Evolutionary conservation across 2,888 invertebrate species (phyloP).

Genomic region (Athripsodes cinereus): DNA sequence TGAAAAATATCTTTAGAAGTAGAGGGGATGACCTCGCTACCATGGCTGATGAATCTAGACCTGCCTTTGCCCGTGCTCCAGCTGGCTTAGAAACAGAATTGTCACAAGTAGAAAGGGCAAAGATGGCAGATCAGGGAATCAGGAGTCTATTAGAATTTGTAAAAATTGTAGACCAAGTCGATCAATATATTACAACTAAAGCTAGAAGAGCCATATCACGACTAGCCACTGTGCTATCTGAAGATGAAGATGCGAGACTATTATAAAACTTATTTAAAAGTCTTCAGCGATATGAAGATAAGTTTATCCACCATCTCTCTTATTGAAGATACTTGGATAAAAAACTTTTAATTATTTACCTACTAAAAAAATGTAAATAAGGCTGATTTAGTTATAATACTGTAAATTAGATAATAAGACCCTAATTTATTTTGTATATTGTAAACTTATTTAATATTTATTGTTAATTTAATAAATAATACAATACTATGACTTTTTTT

Average conservation of each 20-base stretch:
- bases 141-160: slow-evolving; percentile 22
- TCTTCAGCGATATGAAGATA: too few relatives aligned
- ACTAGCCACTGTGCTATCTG: slow-evolving; percentile 15
- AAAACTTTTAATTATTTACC: too few relatives aligned
- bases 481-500: too few relatives aligned
- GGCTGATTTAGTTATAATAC: too few relatives aligned
- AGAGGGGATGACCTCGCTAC: slow-evolving; percentile 5
- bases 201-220: slow-evolving; percentile 18
- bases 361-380: too few relatives aligned
- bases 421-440: too few relatives aligned
- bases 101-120: slow-evolving; percentile 5
- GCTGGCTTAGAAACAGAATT: background rate
- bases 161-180: slow-evolving; percentile 21
- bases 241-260: slow-evolving; percentile 7
- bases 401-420: too few relatives aligned
- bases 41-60: slow-evolving; percentile 10
- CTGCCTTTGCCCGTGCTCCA: slow-evolving; percentile 11
- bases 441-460: too few relatives aligned
- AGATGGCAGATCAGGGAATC: slow-evolving; percentile 17
- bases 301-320: too few relatives aligned
- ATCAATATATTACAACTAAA: slow-evolving; percentile 20
- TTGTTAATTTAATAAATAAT: too few relatives aligned
- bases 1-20: background rate
- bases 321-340: too few relatives aligned
- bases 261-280: too few relatives aligned